Base-by-base conservation (phyloP, 2,113 vertebrate species). In the Circaetus cinerascens region DNA sequence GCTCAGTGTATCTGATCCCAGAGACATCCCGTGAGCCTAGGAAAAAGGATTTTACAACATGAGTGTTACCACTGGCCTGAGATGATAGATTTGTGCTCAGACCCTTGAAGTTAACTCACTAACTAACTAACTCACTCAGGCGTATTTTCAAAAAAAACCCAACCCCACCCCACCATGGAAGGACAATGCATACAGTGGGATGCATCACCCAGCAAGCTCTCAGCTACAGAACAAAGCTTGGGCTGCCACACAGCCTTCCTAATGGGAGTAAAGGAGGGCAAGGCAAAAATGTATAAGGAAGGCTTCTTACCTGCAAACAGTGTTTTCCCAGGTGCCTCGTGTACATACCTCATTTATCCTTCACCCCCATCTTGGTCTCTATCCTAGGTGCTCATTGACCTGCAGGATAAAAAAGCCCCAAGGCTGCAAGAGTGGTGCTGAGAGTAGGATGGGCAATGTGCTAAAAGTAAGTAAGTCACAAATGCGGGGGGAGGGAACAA, bases 141-240 rank as follows among this genome's bases (percentile, higher is more conserved):
- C 12, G 0, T 10, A 4, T 68, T 82, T 71, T 41, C 27, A 4
- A 34, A 34, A 56, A 36, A 21, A 26, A n/a, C 3, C 7, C n/a
- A 14, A 15, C 10, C 40, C 8, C 50, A 6, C 8, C 14, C 11
- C 29, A 15, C 18, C 20, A 20, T 4, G 1, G 51, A 26, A 46
- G 60, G 18, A 10, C 23, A 2, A 6, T 0, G 19, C 0, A 3
- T 3, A 2, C 46, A 10, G 34, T 2, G 5, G 1, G 60, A 43
- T 7, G 2, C 26, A 21, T 7, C 68, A 41, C 2, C 51, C 53
- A 57, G 13, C 69, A 38, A 34, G 25, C 30, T 7, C 38, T 3
- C 50, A 13, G 29, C 26, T 38, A 23, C 69, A 27, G 48, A 1
- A 1, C 18, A 16, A 40, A 36, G 38, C 56, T 4, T 9, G 55